Conservation (phyloP, 2,797 vertebrate species). For the Smutsia temminckii region DNA sequence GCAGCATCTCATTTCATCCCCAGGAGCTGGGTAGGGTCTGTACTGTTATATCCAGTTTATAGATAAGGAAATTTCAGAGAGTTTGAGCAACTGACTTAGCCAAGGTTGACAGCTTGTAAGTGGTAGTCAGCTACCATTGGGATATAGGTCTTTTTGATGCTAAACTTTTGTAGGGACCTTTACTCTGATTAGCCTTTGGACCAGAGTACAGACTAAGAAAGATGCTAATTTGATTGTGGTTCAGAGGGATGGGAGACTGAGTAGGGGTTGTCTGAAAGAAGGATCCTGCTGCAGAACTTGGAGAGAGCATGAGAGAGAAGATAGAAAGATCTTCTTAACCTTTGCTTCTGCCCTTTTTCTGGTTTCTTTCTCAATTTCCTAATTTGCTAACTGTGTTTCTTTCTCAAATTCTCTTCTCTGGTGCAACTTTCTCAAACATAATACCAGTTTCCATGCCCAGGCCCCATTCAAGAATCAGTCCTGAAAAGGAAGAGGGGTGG, state of each 20-base stretch:
- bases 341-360: neutral
- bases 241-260: neutral
- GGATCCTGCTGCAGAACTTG: neutral
- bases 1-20: neutral
- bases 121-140: neutral
- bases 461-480: neutral
- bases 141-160: conserved; percentile 9
- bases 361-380: conserved; percentile 23
- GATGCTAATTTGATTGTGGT: neutral
- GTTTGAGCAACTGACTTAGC: neutral
- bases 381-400: conserved; percentile 48
- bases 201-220: neutral
- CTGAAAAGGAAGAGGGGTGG: neutral
- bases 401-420: conserved; percentile 41
- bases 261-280: neutral
- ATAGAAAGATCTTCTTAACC: neutral
- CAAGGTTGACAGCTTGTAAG: neutral
- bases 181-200: neutral
- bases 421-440: conserved; percentile 30
- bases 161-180: neutral
- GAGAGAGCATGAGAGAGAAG: neutral
- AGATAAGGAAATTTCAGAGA: conserved; percentile 50
- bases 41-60: neutral
- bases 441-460: neutral
- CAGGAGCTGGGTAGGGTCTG: neutral